A percentile compares a stretch with the other conserved stretches of the same genome.
Conservation (phyloP, 2,113 vertebrate genomes). For the Aleadryas rufinucha region DNA sequence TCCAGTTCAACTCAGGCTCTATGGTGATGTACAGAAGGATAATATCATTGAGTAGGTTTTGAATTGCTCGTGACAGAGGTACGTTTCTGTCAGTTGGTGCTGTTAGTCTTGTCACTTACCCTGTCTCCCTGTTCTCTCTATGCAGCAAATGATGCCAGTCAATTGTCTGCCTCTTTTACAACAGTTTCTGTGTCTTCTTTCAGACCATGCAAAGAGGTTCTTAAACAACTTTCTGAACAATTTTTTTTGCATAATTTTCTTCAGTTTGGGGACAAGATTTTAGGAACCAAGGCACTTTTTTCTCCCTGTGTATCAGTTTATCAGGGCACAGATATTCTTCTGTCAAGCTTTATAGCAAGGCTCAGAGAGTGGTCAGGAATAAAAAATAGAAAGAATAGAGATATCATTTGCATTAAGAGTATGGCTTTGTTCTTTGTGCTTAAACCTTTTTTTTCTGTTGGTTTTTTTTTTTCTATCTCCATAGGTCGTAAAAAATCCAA, state of each 20-base stretch:
- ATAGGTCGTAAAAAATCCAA: background rate
- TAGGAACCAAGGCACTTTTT: background rate
- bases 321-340: background rate
- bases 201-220: background rate
- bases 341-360: background rate
- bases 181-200: background rate
- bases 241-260: background rate
- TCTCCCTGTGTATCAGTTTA: background rate
- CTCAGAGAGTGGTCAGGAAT: background rate
- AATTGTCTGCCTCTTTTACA: slow-evolving; percentile 5
- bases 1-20: background rate
- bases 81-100: background rate
- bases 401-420: background rate
- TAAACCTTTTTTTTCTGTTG: background rate
- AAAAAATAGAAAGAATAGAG: background rate
- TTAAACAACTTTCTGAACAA: background rate
- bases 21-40: background rate
- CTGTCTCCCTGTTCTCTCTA: background rate
- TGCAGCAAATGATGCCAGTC: background rate
- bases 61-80: background rate
- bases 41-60: background rate
- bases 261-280: background rate
- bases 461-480: background rate
- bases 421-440: background rate
- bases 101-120: background rate